Conservation (phyloP, 1,140 invertebrate genomes). For the Drosophila grimshawi region DNA sequence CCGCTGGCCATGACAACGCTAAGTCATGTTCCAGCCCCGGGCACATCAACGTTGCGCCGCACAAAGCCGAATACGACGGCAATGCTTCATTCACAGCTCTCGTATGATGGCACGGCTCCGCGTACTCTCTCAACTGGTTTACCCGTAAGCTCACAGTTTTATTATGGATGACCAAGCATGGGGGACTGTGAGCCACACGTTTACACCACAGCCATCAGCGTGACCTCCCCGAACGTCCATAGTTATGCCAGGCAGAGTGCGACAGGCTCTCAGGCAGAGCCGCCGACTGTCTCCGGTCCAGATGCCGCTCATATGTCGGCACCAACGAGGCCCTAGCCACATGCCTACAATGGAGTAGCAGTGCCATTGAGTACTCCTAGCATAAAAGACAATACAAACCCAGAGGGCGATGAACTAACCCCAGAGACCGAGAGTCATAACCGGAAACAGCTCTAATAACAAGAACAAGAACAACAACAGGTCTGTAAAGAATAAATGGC, state of each 20-base stretch:
- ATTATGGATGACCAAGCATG: slow-evolving; percentile 80
- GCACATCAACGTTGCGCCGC: slow-evolving; percentile 64
- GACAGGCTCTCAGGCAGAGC: not conserved
- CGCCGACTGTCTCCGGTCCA: not conserved
- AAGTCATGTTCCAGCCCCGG: slow-evolving; percentile 37
- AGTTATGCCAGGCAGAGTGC: slow-evolving; percentile 20
- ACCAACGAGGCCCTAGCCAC: slow-evolving; percentile 40
- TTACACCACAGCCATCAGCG: slow-evolving; percentile 41
- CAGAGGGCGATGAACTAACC: slow-evolving; percentile 6
- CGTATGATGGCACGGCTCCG: slow-evolving; percentile 79
- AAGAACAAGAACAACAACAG: slow-evolving; percentile 11
- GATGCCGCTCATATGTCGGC: slow-evolving; percentile 10
- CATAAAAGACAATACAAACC: slow-evolving; percentile 56
- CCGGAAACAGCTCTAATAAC: slow-evolving; percentile 7
- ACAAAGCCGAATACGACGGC: slow-evolving; percentile 44
- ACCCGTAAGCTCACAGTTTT: slow-evolving; percentile 76
- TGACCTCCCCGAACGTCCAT: slow-evolving; percentile 21
- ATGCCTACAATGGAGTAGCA: not conserved
- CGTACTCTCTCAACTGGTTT: slow-evolving; percentile 78
- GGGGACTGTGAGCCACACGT: slow-evolving; percentile 57
- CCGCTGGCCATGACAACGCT: slow-evolving; percentile 47
- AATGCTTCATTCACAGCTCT: slow-evolving; percentile 66
- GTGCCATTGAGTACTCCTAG: slow-evolving; percentile 14
- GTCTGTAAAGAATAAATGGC: slow-evolving; percentile 12
- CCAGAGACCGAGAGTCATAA: not conserved